Evolutionary conservation across 2,888 invertebrate species (phyloP).

Genomic region (Platynereis dumerilii): DNA sequence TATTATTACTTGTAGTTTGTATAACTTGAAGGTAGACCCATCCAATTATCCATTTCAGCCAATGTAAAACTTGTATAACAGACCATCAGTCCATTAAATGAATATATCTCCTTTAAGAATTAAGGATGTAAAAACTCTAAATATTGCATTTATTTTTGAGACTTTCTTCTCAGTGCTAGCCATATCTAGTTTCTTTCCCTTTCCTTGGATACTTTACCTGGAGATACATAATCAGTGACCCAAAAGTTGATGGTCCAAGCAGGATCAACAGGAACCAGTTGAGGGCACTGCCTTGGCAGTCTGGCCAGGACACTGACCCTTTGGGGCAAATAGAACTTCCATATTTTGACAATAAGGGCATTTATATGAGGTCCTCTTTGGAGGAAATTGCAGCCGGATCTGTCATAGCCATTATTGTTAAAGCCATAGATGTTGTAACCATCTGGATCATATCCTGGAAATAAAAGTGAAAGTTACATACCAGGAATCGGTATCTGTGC

Average conservation of each 20-base stretch:
- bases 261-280: not conserved
- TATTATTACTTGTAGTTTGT: no score
- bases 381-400: constrained; percentile 48
- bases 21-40: no score
- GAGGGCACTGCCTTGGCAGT: constrained; percentile 10
- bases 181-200: no score
- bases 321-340: constrained; percentile 1
- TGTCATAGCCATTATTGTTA: constrained; percentile 50
- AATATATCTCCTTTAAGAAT: no score
- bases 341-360: not conserved
- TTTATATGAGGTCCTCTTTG: constrained; percentile 45
- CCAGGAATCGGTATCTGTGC: no score
- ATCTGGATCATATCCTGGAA: constrained; percentile 44
- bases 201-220: no score
- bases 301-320: constrained; percentile 7
- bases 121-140: no score
- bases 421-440: constrained; percentile 59
- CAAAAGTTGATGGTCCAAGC: constrained; percentile 11
- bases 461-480: not conserved
- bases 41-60: no score
- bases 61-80: no score
- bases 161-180: no score
- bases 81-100: no score
- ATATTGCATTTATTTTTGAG: no score
- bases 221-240: not conserved